Conservation (phyloP, 2,113 vertebrate species). For the Hyperoodon ampullatus region DNA sequence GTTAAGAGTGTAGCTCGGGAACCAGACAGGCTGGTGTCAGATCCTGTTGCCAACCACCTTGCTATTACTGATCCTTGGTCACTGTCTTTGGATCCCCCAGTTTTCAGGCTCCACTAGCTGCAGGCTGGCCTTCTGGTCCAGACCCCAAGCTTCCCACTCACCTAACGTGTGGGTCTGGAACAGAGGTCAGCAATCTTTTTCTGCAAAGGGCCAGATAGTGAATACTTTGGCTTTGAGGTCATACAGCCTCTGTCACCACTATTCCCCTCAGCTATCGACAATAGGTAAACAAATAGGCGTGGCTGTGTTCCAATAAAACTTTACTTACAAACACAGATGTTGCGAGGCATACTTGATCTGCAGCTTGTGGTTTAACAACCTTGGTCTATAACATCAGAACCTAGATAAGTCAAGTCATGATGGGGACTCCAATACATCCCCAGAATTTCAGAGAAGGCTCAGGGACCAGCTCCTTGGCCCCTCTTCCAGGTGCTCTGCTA, state of each 20-base stretch:
- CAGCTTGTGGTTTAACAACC: no score
- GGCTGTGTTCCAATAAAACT: not conserved
- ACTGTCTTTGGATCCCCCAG: not conserved
- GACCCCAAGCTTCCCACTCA: not conserved
- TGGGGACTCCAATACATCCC: not conserved
- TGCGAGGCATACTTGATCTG: not conserved
- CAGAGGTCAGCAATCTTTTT: not conserved
- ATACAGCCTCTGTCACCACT: not conserved
- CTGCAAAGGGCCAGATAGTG: not conserved
- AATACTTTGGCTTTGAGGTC: not conserved
- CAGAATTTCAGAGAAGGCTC: not conserved
- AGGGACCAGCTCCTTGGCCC: not conserved
- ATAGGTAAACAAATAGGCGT: not conserved
- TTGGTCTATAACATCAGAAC: not conserved
- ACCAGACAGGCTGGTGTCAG: not conserved
- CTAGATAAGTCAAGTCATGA: not conserved
- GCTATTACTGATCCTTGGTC: not conserved
- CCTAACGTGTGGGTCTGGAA: not conserved
- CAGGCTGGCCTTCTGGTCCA: not conserved
- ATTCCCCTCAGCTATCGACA: not conserved
- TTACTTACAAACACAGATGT: not conserved
- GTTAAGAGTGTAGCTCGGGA: not conserved
- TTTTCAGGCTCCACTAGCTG: not conserved
- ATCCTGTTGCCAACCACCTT: not conserved
- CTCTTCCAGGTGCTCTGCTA: not conserved